Evolutionary conservation across 2,113 vertebrate genomes (phyloP).

Genomic region (Atractosteus spatula): DNA sequence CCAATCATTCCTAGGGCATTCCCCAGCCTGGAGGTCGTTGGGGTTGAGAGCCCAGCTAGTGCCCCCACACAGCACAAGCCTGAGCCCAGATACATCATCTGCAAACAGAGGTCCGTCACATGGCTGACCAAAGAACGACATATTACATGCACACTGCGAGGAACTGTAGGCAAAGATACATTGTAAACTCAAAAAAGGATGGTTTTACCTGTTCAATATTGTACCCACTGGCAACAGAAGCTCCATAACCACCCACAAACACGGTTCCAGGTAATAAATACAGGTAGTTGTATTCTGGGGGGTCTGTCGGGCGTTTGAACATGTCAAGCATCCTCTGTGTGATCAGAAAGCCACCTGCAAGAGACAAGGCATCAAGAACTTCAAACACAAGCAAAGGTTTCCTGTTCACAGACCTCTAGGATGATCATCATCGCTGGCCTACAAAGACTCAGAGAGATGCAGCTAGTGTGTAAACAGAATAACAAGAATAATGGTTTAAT

Average conservation of each 20-base stretch:
- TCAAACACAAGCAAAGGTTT: too few species aligned
- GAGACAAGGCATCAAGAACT: slow-evolving; percentile 11
- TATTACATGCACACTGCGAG: background rate
- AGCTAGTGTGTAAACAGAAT: too few species aligned
- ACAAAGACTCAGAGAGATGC: too few species aligned
- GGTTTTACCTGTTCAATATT: slow-evolving; percentile 56
- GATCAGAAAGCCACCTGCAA: slow-evolving; percentile 65
- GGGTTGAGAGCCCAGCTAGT: slow-evolving; percentile 63
- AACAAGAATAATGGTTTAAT: too few species aligned
- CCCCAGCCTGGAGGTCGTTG: slow-evolving; percentile 63
- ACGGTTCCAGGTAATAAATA: slow-evolving; percentile 56
- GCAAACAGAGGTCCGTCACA: slow-evolving; percentile 1
- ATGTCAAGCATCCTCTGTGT: slow-evolving; percentile 68
- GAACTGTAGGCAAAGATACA: too few species aligned
- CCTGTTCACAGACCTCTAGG: slow-evolving; percentile 19
- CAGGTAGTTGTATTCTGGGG: slow-evolving; percentile 66
- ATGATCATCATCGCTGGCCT: too few species aligned
- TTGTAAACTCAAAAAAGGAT: too few species aligned
- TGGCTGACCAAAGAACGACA: slow-evolving; percentile 11
- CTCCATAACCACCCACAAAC: slow-evolving; percentile 63
- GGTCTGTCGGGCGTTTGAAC: slow-evolving; percentile 70
- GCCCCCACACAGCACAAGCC: slow-evolving; percentile 66
- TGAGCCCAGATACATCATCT: slow-evolving; percentile 68
- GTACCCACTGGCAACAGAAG: slow-evolving; percentile 47
- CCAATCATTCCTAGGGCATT: slow-evolving; percentile 63